A percentile compares a stretch with the other conserved stretches of the same genome.
These are phyloP conservation scores for Brienomyrus longianalis DNA, from an alignment of 2,113 vertebrate genomes.

Conservation along the genomic window DNA sequence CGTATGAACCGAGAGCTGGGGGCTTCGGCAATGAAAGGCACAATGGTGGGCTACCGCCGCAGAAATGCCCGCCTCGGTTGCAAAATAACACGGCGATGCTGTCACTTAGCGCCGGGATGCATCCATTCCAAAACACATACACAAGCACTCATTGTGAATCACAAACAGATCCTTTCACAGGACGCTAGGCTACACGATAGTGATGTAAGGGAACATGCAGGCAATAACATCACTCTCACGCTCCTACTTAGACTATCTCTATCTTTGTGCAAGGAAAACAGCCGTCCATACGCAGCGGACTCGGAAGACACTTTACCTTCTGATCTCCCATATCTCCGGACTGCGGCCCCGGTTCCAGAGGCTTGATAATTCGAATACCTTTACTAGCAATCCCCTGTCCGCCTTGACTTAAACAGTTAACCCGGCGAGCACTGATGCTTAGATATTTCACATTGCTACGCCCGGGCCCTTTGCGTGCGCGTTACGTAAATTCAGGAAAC, in stretches of 20 bases:
- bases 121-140: not conserved
- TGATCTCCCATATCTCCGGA: constrained; percentile 60
- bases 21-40: not conserved
- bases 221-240: not conserved
- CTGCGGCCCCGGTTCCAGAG: constrained; percentile 29
- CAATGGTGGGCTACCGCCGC: not conserved
- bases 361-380: constrained; percentile 22
- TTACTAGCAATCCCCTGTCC: not conserved
- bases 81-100: not conserved
- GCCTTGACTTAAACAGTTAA: constrained; percentile 19
- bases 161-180: not conserved
- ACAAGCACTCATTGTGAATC: not conserved
- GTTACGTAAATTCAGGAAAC: constrained; percentile 9
- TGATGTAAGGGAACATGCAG: not conserved
- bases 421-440: constrained; percentile 58
- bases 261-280: not conserved
- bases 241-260: not conserved
- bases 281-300: not conserved
- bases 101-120: not conserved
- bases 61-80: not conserved
- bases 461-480: constrained; percentile 54
- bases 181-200: not conserved
- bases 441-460: constrained; percentile 51
- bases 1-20: not conserved
- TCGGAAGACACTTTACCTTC: constrained; percentile 50